These are phyloP conservation scores for Conistra vaccinii DNA, from an alignment of 2,888 invertebrate genomes.

Conservation along the genomic window DNA sequence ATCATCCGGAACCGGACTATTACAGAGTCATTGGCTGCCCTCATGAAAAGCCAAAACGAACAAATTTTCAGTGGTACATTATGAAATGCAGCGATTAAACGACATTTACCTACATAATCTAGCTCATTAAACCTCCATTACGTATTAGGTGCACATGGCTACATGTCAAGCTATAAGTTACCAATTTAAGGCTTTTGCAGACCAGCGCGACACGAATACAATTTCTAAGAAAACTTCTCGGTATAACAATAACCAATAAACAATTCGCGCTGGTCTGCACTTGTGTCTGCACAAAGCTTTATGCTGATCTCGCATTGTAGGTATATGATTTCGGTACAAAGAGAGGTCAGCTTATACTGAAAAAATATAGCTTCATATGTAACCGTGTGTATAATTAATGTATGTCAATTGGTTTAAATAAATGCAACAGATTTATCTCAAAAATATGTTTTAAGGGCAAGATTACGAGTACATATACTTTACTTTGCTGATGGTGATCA, in stretches of 20 bases:
- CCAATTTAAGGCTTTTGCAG: too few relatives aligned
- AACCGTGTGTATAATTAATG: not conserved
- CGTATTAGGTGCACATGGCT: not conserved
- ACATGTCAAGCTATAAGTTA: too few relatives aligned
- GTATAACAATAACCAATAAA: too few relatives aligned
- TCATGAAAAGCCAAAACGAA: not conserved
- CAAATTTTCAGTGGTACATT: slow-evolving; percentile 1
- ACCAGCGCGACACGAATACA: too few relatives aligned
- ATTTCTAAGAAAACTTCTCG: too few relatives aligned
- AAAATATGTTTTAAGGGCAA: slow-evolving; percentile 39
- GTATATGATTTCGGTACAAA: too few relatives aligned
- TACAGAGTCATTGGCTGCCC: not conserved
- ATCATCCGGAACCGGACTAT: not conserved
- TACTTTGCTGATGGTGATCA: not conserved
- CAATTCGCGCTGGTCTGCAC: too few relatives aligned
- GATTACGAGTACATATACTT: not conserved
- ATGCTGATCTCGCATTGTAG: too few relatives aligned
- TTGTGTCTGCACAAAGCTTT: too few relatives aligned
- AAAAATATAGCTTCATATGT: too few relatives aligned
- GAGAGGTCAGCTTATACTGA: too few relatives aligned
- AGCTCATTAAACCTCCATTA: slow-evolving; percentile 3
- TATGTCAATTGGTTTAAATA: slow-evolving; percentile 16
- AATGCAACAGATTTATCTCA: slow-evolving; percentile 31
- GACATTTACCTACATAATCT: slow-evolving; percentile 4
- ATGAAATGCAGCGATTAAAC: not conserved